Evolutionary conservation across 2,113 vertebrate species (phyloP), one percentile per base, ranked within the genome.

Genomic region (Dasypus novemcinctus): DNA sequence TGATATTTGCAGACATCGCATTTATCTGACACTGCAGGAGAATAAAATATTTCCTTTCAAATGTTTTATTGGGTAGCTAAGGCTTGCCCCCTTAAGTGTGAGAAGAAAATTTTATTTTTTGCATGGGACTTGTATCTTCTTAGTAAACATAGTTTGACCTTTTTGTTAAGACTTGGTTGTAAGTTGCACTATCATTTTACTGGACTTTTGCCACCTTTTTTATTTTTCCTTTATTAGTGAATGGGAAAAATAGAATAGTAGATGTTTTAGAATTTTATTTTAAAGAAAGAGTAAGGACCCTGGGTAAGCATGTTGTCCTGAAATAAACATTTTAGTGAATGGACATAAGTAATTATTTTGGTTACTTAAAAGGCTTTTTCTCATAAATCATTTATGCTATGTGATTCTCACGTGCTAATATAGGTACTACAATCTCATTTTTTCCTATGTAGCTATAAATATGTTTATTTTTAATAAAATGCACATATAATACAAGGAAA

Each of bases 271-370:
- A 88, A 61, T 83, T 63, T 20, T 72, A 21, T 76, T 81, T 97
- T 90, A 95, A 95, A 92, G 27, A 71, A 87, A 80, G 38, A 64
- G 80, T 69, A 57, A 75, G 86, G 91, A 88, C 74, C 68, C n/a
- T 33, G 27, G 81, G 36, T 78, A 85, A 85, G 18, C 52, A 36
- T 91, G 33, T 4, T 90, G 13, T 88, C 46, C 49, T 68, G 52
- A 91, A 87, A 87, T 71, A 75, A 68, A 69, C 15, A 59, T 66
- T 87, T 54, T 87, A 72, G n/a, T 72, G 43, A 82, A 68, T 63
- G 23, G 54, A 54, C 71, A 27, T 52, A 4, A 8, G 5, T 21
- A 3, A 81, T 69, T 81, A 38, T 82, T 90, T 93, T 66, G 36
- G 21, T 76, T 79, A 59, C 29, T 93, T 15, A 46, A 84, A 43